phyloP scores from a whole-genome alignment of 2,797 vertebrate species.

The Remorina albescens region DNA sequence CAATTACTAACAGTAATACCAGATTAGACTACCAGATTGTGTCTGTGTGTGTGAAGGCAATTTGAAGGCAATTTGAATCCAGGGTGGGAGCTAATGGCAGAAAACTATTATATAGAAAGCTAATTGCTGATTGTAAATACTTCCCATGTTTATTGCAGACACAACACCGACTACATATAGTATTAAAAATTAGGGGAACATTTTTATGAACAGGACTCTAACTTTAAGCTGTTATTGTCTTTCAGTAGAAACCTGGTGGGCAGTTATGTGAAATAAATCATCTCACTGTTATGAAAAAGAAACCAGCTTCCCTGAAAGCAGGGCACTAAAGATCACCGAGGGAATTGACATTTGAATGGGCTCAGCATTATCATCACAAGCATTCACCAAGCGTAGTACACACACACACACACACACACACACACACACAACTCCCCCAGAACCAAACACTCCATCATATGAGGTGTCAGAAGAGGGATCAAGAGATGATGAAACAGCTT shows the following conservation, averaged over 20 bases:
- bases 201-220: no score
- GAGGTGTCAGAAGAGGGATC: constrained; percentile 60
- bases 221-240: not conserved
- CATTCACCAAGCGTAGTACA: constrained; percentile 32
- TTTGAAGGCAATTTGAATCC: not conserved
- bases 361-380: constrained; percentile 53
- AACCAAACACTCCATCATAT: constrained; percentile 60
- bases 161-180: not conserved
- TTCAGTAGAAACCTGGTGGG: not conserved
- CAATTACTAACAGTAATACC: not conserved
- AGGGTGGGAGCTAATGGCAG: not conserved
- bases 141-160: not conserved
- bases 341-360: constrained; percentile 55
- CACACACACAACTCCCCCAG: constrained; percentile 39
- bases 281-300: constrained; percentile 7
- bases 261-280: constrained; percentile 19
- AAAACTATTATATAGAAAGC: not conserved
- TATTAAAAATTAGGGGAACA: no score
- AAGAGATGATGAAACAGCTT: constrained; percentile 70
- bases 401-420: constrained; percentile 36
- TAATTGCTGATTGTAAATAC: not conserved
- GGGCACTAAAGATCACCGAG: constrained; percentile 31
- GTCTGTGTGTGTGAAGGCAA: not conserved
- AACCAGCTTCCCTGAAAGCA: constrained; percentile 30
- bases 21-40: no score